Base-by-base conservation (phyloP, 2,888 invertebrate species). In the Cybosia mesomella region DNA sequence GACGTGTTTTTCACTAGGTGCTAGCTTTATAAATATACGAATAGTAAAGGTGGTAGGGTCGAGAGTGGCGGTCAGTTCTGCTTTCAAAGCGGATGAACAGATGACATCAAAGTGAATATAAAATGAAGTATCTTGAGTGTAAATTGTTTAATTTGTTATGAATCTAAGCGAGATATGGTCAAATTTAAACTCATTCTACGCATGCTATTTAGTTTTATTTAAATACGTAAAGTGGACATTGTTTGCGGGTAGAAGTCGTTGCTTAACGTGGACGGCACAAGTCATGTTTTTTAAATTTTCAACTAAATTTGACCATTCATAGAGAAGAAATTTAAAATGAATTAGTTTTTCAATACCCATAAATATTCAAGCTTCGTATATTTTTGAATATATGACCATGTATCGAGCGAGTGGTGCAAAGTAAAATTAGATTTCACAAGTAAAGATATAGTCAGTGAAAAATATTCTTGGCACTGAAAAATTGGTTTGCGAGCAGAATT, bases 61-160 rank as follows among this genome's bases (percentile, higher is more conserved):
- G n/a, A 49, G n/a, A n/a, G 49, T 18, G 15, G 49, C 9, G n/a
- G 49, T 49, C 49, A 49, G 49, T 11, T 28, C 11, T 1, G 9
- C 32, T 15, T 53, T 22, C 21, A 22, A n/a, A n/a, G n/a, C 49
- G n/a, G n/a, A 49, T 49, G 49, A 49, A 2, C 49, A 49, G n/a
- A 49, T 18, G 49, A 49, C 49, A 49, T 49, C 49, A 49, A 49
- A 49, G 49, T 49, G 49, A 49, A 49, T 49, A n/a, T 18, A 9
- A 49, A 49, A 49, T 49, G 49, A n/a, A 43, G 49, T n/a, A 49
- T 49, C n/a, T 8, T 49, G n/a, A 49, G 49, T 49, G n/a, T 49
- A n/a, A n/a, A 49, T 49, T 49, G n/a, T 49, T n/a, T 49, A 49
- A 49, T n/a, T n/a, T 49, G n/a, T 49, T 49, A 49, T 49, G 49